phyloP scores from a whole-genome alignment of 2,888 invertebrate genomes.

The Lucinisca nassula region DNA sequence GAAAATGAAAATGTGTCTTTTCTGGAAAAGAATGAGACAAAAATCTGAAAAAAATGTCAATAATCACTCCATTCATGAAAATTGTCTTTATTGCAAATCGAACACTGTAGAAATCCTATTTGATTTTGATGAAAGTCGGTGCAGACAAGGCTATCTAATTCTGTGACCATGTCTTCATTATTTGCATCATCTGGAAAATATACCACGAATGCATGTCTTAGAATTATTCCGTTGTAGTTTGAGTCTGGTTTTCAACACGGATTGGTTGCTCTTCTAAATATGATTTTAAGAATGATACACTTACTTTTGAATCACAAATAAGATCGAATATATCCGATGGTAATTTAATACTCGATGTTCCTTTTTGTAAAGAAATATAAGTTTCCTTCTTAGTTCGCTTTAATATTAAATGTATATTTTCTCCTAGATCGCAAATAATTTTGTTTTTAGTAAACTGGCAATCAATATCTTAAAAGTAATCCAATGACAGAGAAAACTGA shows the following conservation, averaged over 20 bases:
- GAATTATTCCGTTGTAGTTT: no score
- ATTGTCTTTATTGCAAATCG: conserved; percentile 13
- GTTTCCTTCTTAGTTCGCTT: neutral
- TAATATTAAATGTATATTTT: neutral
- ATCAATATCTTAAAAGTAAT: neutral
- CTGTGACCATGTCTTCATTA: neutral
- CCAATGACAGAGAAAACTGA: neutral
- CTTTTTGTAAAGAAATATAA: neutral
- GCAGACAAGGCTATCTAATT: neutral
- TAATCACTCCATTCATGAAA: neutral
- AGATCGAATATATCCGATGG: neutral
- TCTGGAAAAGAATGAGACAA: no score
- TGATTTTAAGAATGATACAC: neutral
- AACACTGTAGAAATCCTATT: conserved; percentile 6
- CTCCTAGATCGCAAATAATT: neutral
- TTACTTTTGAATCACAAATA: neutral
- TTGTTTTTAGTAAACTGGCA: neutral
- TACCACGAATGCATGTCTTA: no score
- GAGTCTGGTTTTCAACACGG: no score
- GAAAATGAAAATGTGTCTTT: no score
- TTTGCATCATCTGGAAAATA: neutral
- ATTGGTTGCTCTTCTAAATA: neutral
- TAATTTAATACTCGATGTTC: neutral
- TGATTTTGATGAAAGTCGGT: conserved; percentile 25
- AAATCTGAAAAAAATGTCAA: no score